Base-by-base conservation (phyloP, 2,888 invertebrate genomes). In the Chymomyza procnemis region DNA sequence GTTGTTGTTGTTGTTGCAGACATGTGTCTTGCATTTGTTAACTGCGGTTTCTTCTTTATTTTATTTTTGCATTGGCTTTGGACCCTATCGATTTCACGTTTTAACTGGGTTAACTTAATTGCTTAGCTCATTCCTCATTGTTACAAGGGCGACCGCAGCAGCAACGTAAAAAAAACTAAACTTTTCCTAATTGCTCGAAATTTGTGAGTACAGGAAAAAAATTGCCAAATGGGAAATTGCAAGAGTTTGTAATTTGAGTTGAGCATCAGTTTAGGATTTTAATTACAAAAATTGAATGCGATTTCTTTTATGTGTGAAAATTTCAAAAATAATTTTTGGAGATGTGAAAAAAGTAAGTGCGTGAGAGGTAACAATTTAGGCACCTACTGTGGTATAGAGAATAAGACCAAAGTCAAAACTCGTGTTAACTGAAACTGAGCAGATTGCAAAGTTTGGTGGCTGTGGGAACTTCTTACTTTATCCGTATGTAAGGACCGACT, bases 71-170 rank as follows among this genome's bases (percentile, higher is more conserved):
- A 59, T 65, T 65, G 71, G 71, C 60, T 69, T 71, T 69, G 62
- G 70, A 64, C 65, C 65, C 61, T 76, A 82, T 82, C 84, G 82
- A 82, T 82, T 80, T 67, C 75, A 69, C 47, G 46, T 48, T 66
- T 54, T 54, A 72, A 77, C 64, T 68, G 67, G 78, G 74, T 71
- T 69, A 65, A 61, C 76, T 67, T 67, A 71, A 66, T 73, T 78
- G 69, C 56, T 71, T 66, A 26, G 65, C 46, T 19, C 41, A 21
- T 30, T 52, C 41, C 16, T 61, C 26, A 34, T 52, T 21, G 22
- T 18, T 47, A n/a, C 19, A 34, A 57, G 41, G 46, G 18, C 59
- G 21, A 21, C 22, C 46, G 41, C 46, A 59, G 22, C 21, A 54
- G n/a, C n/a, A 65, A 64, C 62, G 58, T 30, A 41, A 64, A 64